Evolutionary conservation across 2,888 invertebrate species (phyloP).

Genomic region (Amphipoea lucens): DNA sequence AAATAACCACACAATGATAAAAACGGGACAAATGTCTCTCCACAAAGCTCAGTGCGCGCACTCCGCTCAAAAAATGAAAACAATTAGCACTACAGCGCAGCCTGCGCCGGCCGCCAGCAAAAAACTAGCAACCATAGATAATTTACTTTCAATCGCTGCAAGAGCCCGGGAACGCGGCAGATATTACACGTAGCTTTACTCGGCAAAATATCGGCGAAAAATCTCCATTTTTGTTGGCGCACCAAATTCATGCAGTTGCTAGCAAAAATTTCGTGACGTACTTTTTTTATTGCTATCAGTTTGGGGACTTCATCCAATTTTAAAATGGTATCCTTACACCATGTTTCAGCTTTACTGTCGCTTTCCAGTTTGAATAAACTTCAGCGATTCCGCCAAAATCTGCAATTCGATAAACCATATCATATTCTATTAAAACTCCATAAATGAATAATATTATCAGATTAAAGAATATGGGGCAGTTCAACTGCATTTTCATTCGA

Average conservation of each 20-base stretch:
- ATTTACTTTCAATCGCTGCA: conserved; percentile 84
- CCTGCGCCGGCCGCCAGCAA: conserved; percentile 65
- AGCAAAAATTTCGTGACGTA: conserved; percentile 53
- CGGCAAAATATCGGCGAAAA: conserved; percentile 73
- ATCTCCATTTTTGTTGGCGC: conserved; percentile 64
- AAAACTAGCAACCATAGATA: conserved; percentile 77
- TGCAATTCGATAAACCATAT: conserved; percentile 2
- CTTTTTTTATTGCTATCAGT: conserved; percentile 59
- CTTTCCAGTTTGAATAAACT: background rate
- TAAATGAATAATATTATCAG: background rate
- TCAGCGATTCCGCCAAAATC: conserved; percentile 3
- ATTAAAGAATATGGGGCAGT: conserved; percentile 3
- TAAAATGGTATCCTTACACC: conserved; percentile 26
- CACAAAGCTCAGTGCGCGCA: conserved; percentile 66
- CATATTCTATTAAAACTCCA: background rate
- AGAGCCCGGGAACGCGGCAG: conserved; percentile 68
- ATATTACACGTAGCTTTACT: conserved; percentile 76
- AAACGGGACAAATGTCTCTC: conserved; percentile 71
- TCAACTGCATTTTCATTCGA: conserved; percentile 21
- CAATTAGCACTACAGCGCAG: conserved; percentile 77
- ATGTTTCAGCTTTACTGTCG: conserved; percentile 1
- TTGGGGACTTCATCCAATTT: conserved; percentile 57
- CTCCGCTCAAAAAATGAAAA: conserved; percentile 78
- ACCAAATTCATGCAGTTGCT: conserved; percentile 63
- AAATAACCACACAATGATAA: conserved; percentile 73